A percentile compares a stretch with the other conserved stretches of the same genome.
phyloP scores from a whole-genome alignment of 2,113 vertebrate genomes.

The Cyprinodon variegatus region DNA sequence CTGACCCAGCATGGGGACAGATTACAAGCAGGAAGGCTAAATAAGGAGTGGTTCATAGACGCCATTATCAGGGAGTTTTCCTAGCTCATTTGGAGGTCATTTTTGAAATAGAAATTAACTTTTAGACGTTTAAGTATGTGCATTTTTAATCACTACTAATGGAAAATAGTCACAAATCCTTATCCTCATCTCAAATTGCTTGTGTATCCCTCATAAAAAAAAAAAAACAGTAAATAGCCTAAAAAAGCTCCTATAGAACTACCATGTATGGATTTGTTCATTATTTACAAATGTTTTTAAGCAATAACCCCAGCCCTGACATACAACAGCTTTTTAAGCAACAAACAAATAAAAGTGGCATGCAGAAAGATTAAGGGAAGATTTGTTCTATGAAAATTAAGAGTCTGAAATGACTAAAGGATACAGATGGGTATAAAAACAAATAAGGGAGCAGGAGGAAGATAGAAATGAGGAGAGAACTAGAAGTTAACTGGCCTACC shows the following conservation, averaged over 20 bases:
- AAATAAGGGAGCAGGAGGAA: constrained; percentile 12
- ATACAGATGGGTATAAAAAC: constrained; percentile 21
- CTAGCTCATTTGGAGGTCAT: background rate
- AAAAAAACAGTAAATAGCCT: no score
- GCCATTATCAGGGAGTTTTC: background rate
- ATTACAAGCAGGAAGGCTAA: background rate
- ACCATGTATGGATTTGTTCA: no score
- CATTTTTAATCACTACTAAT: no score
- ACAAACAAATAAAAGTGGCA: constrained; percentile 24
- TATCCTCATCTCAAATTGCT: no score
- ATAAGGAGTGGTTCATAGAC: background rate
- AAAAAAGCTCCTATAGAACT: no score
- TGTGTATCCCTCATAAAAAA: no score
- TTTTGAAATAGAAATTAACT: no score
- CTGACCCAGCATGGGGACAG: background rate
- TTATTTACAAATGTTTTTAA: no score
- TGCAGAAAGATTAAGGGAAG: constrained; percentile 20
- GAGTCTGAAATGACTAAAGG: constrained; percentile 29
- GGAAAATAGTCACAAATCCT: no score
- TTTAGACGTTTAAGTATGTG: no score
- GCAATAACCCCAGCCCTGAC: background rate
- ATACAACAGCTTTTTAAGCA: constrained; percentile 1
- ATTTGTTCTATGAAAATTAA: constrained; percentile 8
- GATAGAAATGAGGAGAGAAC: constrained; percentile 47
- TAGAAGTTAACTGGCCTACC: constrained; percentile 82